Conservation (phyloP, 2,113 vertebrate genomes). For the Sceloporus tristichus region DNA sequence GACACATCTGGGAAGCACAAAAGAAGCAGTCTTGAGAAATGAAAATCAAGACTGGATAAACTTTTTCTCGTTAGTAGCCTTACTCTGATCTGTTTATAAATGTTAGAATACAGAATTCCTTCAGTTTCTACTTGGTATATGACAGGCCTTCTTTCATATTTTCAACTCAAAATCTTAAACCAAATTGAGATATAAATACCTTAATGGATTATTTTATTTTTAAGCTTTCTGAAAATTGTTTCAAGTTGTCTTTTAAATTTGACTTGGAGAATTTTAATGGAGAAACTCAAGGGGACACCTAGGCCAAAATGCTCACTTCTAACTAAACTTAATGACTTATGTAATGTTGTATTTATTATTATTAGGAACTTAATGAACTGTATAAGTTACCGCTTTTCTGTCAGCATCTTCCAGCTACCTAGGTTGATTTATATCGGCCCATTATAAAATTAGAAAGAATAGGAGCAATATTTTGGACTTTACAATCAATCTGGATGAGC, state of each 20-base stretch:
- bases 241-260: neutral
- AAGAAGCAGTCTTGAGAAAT: neutral
- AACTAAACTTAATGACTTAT: neutral
- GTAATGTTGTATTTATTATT: neutral
- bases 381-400: neutral
- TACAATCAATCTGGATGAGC: no score
- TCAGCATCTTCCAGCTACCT: neutral
- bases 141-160: neutral
- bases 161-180: neutral
- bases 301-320: neutral
- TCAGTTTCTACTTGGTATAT: neutral
- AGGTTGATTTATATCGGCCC: no score
- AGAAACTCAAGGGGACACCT: neutral
- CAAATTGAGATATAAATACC: neutral
- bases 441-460: no score
- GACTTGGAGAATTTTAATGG: neutral
- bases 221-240: neutral
- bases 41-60: neutral
- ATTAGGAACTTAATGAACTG: neutral
- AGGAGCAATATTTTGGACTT: no score
- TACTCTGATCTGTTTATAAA: neutral
- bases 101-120: neutral
- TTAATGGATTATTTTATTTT: neutral
- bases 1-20: conserved; percentile 1
- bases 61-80: neutral